Conservation (phyloP, 2,113 vertebrate species). For the Lophura nycthemera region DNA sequence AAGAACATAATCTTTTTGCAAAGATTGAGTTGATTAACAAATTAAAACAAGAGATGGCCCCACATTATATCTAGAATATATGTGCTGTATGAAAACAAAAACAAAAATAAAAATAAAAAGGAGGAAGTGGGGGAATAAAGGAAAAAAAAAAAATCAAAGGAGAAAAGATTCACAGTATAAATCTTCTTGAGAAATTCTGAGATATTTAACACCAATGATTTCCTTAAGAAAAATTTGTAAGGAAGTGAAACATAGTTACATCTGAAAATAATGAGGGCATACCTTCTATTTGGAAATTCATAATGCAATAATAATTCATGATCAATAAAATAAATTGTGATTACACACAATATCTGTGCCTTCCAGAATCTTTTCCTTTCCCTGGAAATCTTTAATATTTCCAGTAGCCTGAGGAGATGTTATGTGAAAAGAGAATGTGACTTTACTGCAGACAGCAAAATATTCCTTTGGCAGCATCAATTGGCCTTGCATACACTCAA, state of each 20-base stretch:
- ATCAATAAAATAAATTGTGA: background rate
- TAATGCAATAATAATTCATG: background rate
- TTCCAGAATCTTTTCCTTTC: background rate
- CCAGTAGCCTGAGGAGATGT: background rate
- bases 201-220: background rate
- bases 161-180: background rate
- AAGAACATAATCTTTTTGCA: background rate
- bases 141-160: background rate
- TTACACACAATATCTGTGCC: background rate
- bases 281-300: background rate
- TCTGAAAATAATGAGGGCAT: background rate
- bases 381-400: background rate
- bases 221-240: background rate
- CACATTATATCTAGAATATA: background rate
- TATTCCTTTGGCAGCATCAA: background rate
- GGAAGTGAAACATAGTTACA: background rate
- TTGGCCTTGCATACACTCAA: background rate
- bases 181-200: background rate
- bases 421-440: background rate
- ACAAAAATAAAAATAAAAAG: background rate
- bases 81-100: background rate
- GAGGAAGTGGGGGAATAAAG: background rate
- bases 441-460: background rate
- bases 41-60: background rate
- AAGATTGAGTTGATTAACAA: background rate